Base-by-base conservation (phyloP, 2,113 vertebrate genomes). In the Miniopterus natalensis region DNA sequence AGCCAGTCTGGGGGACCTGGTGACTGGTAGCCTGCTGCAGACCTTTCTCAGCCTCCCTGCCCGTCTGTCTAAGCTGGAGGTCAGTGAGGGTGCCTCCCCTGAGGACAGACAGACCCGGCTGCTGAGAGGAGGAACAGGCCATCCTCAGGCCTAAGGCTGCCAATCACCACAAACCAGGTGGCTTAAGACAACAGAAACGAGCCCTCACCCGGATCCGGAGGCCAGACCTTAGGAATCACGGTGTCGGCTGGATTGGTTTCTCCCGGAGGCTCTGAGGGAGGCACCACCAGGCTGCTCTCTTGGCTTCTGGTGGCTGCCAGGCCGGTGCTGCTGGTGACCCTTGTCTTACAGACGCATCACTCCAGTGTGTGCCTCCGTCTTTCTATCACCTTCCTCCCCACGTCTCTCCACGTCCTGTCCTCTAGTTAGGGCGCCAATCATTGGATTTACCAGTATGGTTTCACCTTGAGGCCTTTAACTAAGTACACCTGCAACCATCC, bases 81-180 rank as follows among this genome's bases (percentile, higher is more conserved):
- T 14, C 2, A 1, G 0, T 42, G 1, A 21, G 5, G 9, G 29
- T 1, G 25, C 15, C 15, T n/a, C 66, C 42, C 18, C 49, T 0
- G 0, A 0, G 0, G 15, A 11, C 61, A 63, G 25, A 61, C 25
- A 20, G 36, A 6, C 0, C 0, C 15, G 8, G n/a, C 49, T 8
- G 11, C 63, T 4, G 2, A 0, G 40, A 13, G 36, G 59, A 8
- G 17, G 2, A 11, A 3, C 51, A 13, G 31, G 7, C 5, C 0
- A 0, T 3, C 3, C 36, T 13, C 14, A 17, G 6, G n/a, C 14
- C 36, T 8, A 4, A 7, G n/a, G 12, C 1, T 10, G 27, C 17
- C 53, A 21, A 31, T 23, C 1, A 9, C n/a, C 25, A 20, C n/a
- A 53, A 8, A 20, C 8, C 1, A 36, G 20, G 45, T 0, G 40